phyloP scores from a whole-genome alignment of 2,113 vertebrate genomes.

The Butorides virescens region DNA sequence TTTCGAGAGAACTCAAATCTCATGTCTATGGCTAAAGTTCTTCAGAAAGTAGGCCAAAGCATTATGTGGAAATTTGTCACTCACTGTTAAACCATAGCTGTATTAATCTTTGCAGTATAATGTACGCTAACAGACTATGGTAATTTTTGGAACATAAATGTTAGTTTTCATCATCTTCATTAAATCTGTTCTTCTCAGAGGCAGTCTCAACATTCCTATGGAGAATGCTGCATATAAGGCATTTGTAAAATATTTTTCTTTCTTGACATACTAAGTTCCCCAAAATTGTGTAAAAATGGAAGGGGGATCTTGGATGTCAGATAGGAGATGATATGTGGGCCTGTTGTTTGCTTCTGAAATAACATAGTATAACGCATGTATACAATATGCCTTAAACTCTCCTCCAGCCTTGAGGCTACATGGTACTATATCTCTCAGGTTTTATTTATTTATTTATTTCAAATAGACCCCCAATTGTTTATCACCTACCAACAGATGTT shows the following conservation, averaged over 20 bases:
- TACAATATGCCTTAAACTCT: not conserved
- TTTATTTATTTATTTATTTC: not conserved
- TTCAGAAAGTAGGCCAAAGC: conserved; percentile 33
- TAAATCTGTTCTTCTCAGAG: not conserved
- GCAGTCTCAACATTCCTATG: not conserved
- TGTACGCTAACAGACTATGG: not conserved
- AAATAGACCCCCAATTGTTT: not conserved
- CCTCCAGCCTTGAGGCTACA: not conserved
- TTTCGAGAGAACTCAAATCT: not conserved
- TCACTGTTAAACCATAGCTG: not conserved
- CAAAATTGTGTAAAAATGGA: not conserved
- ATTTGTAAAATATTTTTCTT: not conserved
- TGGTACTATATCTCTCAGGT: not conserved
- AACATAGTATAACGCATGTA: not conserved
- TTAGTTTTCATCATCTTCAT: not conserved
- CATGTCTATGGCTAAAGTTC: not conserved
- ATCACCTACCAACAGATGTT: not conserved
- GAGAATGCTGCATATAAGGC: not conserved
- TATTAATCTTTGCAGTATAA: not conserved
- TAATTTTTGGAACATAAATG: not conserved
- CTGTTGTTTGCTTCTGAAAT: not conserved
- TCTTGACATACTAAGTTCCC: not conserved
- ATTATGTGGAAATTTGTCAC: conserved; percentile 4
- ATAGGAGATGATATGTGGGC: not conserved
- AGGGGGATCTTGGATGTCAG: not conserved